Evolutionary conservation across 2,797 vertebrate genomes (phyloP).

Genomic region (Scyliorhinus canicula): DNA sequence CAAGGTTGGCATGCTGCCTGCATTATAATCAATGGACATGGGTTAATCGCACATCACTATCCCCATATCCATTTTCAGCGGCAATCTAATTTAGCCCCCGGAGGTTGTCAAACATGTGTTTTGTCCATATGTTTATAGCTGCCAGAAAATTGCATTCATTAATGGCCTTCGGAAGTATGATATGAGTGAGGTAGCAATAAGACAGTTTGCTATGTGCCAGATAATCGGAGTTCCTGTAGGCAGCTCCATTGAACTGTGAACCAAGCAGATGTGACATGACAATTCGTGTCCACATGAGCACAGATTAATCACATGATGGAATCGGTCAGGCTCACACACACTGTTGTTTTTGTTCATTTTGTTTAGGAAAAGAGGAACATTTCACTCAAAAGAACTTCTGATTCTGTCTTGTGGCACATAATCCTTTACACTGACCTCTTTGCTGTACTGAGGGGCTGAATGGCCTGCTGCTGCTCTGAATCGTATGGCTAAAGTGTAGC

Average conservation of each 20-base stretch:
- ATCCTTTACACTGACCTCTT: not conserved
- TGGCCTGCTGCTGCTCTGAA: too few species aligned
- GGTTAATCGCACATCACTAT: too few species aligned
- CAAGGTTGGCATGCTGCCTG: too few species aligned
- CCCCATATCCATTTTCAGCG: too few species aligned
- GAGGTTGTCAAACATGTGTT: too few species aligned
- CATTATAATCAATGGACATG: too few species aligned
- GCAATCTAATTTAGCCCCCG: too few species aligned
- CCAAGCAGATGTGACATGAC: not conserved
- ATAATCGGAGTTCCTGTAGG: not conserved
- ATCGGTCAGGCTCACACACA: not conserved
- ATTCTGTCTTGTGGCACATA: not conserved
- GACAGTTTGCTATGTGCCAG: not conserved
- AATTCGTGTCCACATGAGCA: not conserved
- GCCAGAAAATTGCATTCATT: not conserved
- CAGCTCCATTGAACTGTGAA: not conserved
- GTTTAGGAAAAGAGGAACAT: not conserved
- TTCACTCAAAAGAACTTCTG: not conserved
- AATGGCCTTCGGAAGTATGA: not conserved
- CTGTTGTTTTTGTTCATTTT: not conserved
- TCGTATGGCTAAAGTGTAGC: too few species aligned
- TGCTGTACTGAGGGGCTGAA: not conserved
- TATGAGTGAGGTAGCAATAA: slow-evolving; percentile 6
- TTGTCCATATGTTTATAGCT: too few species aligned
- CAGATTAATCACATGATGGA: not conserved